These are phyloP conservation scores for Scaptomyza flava DNA, from an alignment of 2,888 invertebrate genomes.

Conservation along the genomic window DNA sequence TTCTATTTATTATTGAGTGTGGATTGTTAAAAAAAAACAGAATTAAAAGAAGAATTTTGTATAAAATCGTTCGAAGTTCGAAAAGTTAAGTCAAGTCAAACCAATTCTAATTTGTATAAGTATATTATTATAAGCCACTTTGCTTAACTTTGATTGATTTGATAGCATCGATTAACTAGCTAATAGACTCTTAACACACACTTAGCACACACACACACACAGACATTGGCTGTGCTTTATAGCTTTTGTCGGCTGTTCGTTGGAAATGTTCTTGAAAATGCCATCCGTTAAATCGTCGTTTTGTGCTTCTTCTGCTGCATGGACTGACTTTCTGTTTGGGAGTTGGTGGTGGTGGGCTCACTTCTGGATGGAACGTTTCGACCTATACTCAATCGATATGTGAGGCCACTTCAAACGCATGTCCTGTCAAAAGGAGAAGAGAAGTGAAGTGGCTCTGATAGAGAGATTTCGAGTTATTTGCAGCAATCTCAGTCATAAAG, in stretches of 20 bases:
- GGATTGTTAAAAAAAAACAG: too few species aligned
- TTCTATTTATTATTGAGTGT: too few species aligned
- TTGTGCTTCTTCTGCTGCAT: slow-evolving; percentile 29
- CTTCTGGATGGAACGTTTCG: slow-evolving; percentile 31
- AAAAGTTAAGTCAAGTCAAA: too few species aligned
- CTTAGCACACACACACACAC: slow-evolving; percentile 1
- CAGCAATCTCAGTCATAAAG: slow-evolving; percentile 72
- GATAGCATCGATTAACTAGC: slow-evolving; percentile 1
- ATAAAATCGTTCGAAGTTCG: too few species aligned
- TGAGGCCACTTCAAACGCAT: slow-evolving; percentile 44
- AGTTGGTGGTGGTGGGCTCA: background rate
- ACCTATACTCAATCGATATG: slow-evolving; percentile 49
- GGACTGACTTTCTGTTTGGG: slow-evolving; percentile 11
- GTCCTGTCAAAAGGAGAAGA: slow-evolving; percentile 11
- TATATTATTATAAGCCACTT: background rate
- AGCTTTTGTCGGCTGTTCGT: slow-evolving; percentile 50
- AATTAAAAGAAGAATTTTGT: too few species aligned
- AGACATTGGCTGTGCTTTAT: slow-evolving; percentile 1
- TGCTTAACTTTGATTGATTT: slow-evolving; percentile 9
- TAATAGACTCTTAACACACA: slow-evolving; percentile 4
- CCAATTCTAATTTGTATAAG: background rate
- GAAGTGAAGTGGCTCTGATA: slow-evolving; percentile 39
- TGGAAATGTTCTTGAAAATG: slow-evolving; percentile 37
- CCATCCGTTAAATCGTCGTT: slow-evolving; percentile 64
- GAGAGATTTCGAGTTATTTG: slow-evolving; percentile 71